These are phyloP conservation scores for Archips xylosteana DNA, from an alignment of 2,888 invertebrate species.

Conservation along the genomic window DNA sequence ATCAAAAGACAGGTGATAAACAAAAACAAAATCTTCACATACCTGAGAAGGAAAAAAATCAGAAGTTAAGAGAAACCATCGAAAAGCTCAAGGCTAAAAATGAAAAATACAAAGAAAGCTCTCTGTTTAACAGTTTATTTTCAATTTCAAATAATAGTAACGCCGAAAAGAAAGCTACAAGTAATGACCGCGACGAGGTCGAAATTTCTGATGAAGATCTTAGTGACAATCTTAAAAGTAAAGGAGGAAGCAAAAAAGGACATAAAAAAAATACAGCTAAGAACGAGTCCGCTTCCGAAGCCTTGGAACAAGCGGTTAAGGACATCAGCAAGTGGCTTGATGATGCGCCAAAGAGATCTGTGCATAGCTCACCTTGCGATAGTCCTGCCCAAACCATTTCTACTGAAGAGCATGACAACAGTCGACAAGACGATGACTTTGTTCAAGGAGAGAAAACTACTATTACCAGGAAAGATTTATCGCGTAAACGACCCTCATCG, in stretches of 20 bases:
- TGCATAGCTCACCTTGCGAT: constrained; percentile 91
- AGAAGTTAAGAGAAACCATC: constrained; percentile 84
- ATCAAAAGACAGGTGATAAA: constrained; percentile 74
- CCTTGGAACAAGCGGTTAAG: constrained; percentile 89
- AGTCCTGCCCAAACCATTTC: constrained; percentile 89
- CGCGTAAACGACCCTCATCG: constrained; percentile 79
- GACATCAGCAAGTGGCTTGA: constrained; percentile 96
- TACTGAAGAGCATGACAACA: constrained; percentile 86
- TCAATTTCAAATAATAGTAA: constrained; percentile 60
- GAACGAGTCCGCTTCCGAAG: constrained; percentile 85
- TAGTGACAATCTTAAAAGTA: constrained; percentile 53
- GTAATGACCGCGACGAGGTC: constrained; percentile 53
- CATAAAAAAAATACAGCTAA: constrained; percentile 79
- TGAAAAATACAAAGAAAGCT: constrained; percentile 79
- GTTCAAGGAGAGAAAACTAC: constrained; percentile 71
- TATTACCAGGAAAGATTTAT: constrained; percentile 69
- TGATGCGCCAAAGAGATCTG: constrained; percentile 91
- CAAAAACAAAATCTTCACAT: constrained; percentile 67
- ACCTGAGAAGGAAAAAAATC: constrained; percentile 81
- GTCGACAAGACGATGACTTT: constrained; percentile 75
- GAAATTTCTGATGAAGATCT: constrained; percentile 54
- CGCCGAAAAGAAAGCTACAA: constrained; percentile 56
- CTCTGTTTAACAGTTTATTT: constrained; percentile 69
- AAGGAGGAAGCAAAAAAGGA: constrained; percentile 64
- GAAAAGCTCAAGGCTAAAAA: constrained; percentile 88